Evolutionary conservation across 2,113 vertebrate species (phyloP), one percentile per base, ranked within the genome.

Genomic region (Antechinus flavipes): DNA sequence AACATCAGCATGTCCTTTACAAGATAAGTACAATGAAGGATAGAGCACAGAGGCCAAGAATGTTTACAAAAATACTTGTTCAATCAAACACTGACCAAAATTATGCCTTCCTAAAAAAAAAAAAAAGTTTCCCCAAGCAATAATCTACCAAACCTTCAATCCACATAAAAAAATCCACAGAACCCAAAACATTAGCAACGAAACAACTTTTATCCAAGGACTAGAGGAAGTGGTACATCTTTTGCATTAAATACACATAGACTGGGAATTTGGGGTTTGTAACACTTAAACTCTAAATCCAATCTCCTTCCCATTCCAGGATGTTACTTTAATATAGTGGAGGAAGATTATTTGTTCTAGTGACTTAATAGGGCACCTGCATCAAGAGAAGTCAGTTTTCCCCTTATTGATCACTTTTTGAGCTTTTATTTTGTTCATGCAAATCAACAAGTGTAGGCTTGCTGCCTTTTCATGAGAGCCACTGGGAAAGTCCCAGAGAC

Each of bases 71-170:
- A 98, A 95, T 9, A 91, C 89, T 96, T 95, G 94, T 96, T 96
- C 91, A 97, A 96, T 89, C 92, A 96, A 98, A 98, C 96, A 93
- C 7, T 93, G 90, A 96, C n/a, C 68, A 84, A 42, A 76, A 84
- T 42, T 19, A 84, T 42, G 5, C 68, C n/a, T 35, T 14, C 19
- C 16, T 9, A 27, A 27, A 58, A 27, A 92, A 94, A 90, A 97
- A 97, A 95, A 54, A 96, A 98, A 98, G 97, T 58, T 76, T 94
- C 25, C n/a, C 61, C 35, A 49, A 84, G n/a, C 68, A 84, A 97
- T 95, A 95, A 95, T 97, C 97, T 96, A 97, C 96, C 97, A 96
- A 50, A 95, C 53, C 93, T 98, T 97, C 94, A 98, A 96, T n/a
- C 90, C n/a, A 95, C 68, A 92, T 96, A 95, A 94, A 98, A 96